These are phyloP conservation scores for Salticus scenicus DNA, from an alignment of 2,888 invertebrate genomes.

Conservation along the genomic window DNA sequence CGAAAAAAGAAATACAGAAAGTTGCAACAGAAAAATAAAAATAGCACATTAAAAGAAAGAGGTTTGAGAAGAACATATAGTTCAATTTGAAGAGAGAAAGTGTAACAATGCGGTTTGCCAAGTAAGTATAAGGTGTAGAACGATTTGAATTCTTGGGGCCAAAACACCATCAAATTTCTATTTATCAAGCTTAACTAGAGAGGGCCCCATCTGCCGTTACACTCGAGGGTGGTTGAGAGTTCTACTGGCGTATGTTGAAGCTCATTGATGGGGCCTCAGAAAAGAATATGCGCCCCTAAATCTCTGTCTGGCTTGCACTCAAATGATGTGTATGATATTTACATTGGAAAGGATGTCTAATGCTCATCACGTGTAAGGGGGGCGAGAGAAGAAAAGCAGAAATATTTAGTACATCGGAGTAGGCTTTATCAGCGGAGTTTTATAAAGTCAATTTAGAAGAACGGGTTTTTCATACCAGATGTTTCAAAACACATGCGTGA, in stretches of 20 bases:
- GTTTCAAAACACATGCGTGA: too few species aligned
- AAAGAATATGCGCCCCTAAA: background rate
- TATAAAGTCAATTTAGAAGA: slow-evolving; percentile 1
- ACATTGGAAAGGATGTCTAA: background rate
- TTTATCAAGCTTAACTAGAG: slow-evolving; percentile 62
- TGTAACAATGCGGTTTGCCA: background rate
- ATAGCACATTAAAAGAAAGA: background rate
- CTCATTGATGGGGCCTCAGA: background rate
- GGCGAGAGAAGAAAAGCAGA: background rate
- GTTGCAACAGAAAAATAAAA: background rate
- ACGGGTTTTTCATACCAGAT: background rate
- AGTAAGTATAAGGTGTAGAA: slow-evolving; percentile 11
- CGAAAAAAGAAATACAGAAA: background rate
- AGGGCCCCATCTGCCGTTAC: slow-evolving; percentile 54
- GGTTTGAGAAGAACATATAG: background rate
- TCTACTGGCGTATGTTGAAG: slow-evolving; percentile 25
- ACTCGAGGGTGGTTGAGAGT: slow-evolving; percentile 26
- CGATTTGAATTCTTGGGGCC: slow-evolving; percentile 61
- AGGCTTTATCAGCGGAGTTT: background rate
- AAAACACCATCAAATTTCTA: slow-evolving; percentile 68
- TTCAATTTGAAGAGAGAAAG: background rate
- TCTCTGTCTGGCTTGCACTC: background rate
- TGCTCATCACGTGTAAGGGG: background rate
- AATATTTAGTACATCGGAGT: background rate
- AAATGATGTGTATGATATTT: slow-evolving; percentile 9